Conservation (phyloP, 2,113 vertebrate genomes). For the Chroicocephalus ridibundus region DNA sequence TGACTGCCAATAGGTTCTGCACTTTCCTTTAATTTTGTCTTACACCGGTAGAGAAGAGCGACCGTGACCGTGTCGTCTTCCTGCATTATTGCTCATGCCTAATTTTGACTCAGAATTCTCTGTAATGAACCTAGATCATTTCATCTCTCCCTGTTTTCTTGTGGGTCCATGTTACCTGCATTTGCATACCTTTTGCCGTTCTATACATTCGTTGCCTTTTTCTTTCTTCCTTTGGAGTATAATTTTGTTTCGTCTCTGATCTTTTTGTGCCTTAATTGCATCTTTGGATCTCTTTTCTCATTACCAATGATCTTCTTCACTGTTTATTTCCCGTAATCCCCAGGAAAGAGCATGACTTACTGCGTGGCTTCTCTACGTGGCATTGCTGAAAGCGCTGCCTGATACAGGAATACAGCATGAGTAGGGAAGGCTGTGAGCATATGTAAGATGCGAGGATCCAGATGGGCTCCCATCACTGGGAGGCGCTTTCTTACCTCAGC, state of each 20-base stretch:
- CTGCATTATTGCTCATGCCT: not conserved
- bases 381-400: fast-evolving
- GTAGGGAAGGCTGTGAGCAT: not conserved
- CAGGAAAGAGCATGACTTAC: not conserved
- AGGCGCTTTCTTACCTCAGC: not conserved
- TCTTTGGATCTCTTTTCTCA: not conserved
- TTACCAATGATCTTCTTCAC: not conserved
- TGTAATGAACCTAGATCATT: not conserved
- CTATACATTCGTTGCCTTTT: not conserved
- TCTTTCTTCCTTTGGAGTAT: not conserved
- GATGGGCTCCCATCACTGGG: not conserved
- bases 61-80: fast-evolving
- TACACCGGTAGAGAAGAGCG: not conserved
- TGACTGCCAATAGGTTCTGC: not conserved
- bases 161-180: not conserved
- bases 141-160: not conserved
- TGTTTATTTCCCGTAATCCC: not conserved
- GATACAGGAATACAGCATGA: not conserved
- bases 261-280: not conserved
- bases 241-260: not conserved
- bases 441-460: not conserved
- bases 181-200: not conserved
- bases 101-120: not conserved
- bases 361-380: not conserved
- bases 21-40: not conserved